Percentiles rank a stretch among this genome's conserved stretches.
Evolutionary conservation across 2,888 invertebrate genomes (phyloP).

Genomic region (Meloe dianella): DNA sequence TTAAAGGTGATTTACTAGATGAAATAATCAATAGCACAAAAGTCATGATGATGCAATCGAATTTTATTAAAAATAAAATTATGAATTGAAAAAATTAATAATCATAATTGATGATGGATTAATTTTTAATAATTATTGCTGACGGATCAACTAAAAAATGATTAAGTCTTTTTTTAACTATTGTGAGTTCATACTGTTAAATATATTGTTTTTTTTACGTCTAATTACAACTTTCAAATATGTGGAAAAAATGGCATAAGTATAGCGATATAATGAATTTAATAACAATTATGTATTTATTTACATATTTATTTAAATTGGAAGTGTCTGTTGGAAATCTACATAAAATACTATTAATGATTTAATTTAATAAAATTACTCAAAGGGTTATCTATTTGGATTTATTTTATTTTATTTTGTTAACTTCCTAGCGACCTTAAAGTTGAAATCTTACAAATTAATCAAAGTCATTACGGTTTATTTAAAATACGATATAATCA

Average conservation of each 20-base stretch:
- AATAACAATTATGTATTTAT: background rate
- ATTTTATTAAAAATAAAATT: background rate
- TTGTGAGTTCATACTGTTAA: background rate
- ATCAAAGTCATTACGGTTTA: background rate
- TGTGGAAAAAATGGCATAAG: background rate
- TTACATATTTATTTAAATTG: background rate
- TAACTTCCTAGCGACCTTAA: slow-evolving; percentile 8
- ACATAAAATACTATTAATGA: background rate
- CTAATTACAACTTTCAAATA: background rate
- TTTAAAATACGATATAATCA: background rate
- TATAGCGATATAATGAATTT: too few species aligned
- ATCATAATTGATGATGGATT: background rate
- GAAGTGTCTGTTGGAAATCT: background rate
- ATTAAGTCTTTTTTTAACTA: background rate
- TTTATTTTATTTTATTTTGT: background rate
- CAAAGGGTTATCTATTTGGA: background rate
- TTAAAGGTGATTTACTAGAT: slow-evolving; percentile 1
- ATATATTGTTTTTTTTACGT: too few species aligned
- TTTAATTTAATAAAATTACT: background rate
- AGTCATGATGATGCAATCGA: background rate
- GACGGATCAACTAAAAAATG: background rate
- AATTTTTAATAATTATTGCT: slow-evolving; percentile 1
- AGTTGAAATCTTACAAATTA: background rate
- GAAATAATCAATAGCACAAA: background rate
- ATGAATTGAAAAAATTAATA: background rate